Evolutionary conservation across 1,140 invertebrate species (phyloP).

Genomic region (Macrosteles quadrilineatus): DNA sequence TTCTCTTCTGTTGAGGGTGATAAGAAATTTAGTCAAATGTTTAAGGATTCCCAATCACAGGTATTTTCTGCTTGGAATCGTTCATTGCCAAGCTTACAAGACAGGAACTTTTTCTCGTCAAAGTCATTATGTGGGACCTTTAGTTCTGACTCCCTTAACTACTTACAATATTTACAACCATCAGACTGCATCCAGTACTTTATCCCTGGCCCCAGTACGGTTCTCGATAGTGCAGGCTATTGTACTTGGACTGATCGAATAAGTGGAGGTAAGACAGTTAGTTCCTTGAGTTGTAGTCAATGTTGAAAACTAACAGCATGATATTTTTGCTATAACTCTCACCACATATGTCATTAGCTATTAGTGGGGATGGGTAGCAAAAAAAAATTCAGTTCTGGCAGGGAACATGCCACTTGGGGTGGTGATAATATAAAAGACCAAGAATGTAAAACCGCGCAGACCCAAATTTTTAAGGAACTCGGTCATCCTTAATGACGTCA

Average conservation of each 20-base stretch:
- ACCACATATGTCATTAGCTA: constrained; percentile 13
- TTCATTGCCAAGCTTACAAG: constrained; percentile 35
- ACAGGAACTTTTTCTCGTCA: neutral
- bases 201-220: constrained; percentile 27
- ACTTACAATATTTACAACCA: neutral
- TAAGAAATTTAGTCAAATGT: neutral
- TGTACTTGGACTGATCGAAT: constrained; percentile 37
- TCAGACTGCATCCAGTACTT: constrained; percentile 39
- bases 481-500: no score
- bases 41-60: constrained; percentile 37
- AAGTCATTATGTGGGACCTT: constrained; percentile 1
- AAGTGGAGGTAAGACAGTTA: constrained; percentile 29
- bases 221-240: constrained; percentile 37
- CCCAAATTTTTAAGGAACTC: no score
- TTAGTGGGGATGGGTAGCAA: no score
- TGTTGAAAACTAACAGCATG: constrained; percentile 8
- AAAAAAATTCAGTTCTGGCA: no score
- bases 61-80: constrained; percentile 39
- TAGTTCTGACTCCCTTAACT: constrained; percentile 16
- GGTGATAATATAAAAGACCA: no score
- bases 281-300: neutral
- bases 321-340: neutral
- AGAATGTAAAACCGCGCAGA: no score
- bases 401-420: no score
- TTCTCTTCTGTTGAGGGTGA: neutral